Evolutionary conservation across 1,140 invertebrate genomes (phyloP), one percentile per base, ranked within the genome.

Genomic region (Drosophila jambulina): DNA sequence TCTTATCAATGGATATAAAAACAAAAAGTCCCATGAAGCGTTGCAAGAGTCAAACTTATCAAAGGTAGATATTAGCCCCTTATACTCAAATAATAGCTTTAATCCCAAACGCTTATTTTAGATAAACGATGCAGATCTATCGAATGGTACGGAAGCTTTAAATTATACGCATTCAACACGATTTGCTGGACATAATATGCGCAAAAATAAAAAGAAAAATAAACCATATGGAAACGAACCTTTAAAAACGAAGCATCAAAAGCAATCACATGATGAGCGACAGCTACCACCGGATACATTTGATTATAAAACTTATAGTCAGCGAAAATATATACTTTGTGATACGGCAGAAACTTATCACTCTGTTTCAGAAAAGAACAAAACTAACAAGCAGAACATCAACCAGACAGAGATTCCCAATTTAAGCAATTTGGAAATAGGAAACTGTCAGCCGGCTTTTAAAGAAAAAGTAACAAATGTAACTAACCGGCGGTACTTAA

Each of bases 1-100:
- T 21, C 76, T 93, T 71, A 92, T 93, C 67, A 91, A 92, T 93
- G 97, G 96, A 96, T 60, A 98, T 32, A 77, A 77, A 32, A 77
- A 54, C n/a, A 54, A 77, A 96, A 96, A 98, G 6, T 23, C 45
- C 19, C 10, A 27, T 10, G 48, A 59, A 7, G 42, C 19, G 21
- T 60, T 59, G 21, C 98, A 76, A n/a, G 54, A 36, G 36, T 59
- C 56, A 34, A 67, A 67, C 38, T 34, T 58, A 53, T 53, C 48
- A 17, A 76, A 76, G 61, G 75, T 77, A 59, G 7, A 15, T 27
- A 17, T n/a, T 4, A 4, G 1, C 6, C n/a, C 3, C 3, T n/a
- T n/a, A n/a, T 17, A 2, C 5, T 13, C 10, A 2, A 21, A 3
- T 34, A 12, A 36, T 21, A 2, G 7, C 0, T 19, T 19, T 12